Conservation (phyloP, 2,888 invertebrate genomes). For the Callinectes sapidus region DNA sequence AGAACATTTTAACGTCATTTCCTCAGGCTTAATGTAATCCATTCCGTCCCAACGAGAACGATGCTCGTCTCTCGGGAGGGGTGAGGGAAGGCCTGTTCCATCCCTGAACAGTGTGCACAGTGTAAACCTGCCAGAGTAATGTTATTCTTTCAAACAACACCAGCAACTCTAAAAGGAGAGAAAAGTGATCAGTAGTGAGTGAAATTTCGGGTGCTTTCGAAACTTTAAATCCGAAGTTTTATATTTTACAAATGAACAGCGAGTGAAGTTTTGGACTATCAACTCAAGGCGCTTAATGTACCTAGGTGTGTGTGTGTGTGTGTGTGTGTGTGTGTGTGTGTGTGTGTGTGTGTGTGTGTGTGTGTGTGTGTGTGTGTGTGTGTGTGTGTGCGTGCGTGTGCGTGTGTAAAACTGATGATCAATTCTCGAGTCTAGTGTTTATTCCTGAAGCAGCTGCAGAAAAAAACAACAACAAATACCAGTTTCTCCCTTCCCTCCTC, state of each 20-base stretch:
- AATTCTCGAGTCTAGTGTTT: neutral
- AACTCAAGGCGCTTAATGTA: neutral
- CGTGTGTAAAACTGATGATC: neutral
- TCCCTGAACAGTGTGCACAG: neutral
- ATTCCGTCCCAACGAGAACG: neutral
- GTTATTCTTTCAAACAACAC: neutral
- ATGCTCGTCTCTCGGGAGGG: neutral
- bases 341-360: neutral
- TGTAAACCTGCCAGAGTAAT: neutral
- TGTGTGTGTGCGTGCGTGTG: too few species aligned
- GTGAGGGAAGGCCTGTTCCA: neutral
- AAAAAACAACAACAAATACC: neutral
- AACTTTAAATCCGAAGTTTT: neutral
- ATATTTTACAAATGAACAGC: neutral
- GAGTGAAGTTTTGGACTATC: constrained; percentile 1
- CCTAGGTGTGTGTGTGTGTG: neutral
- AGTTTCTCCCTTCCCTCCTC: neutral
- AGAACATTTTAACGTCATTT: neutral
- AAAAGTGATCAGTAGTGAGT: neutral
- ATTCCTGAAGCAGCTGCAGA: neutral
- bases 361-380: neutral
- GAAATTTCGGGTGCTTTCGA: neutral
- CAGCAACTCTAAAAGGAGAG: neutral
- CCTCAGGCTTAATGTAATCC: neutral
- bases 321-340: neutral